These are phyloP conservation scores for Drosophila suboccidentalis DNA, from an alignment of 2,888 invertebrate species.

Conservation along the genomic window DNA sequence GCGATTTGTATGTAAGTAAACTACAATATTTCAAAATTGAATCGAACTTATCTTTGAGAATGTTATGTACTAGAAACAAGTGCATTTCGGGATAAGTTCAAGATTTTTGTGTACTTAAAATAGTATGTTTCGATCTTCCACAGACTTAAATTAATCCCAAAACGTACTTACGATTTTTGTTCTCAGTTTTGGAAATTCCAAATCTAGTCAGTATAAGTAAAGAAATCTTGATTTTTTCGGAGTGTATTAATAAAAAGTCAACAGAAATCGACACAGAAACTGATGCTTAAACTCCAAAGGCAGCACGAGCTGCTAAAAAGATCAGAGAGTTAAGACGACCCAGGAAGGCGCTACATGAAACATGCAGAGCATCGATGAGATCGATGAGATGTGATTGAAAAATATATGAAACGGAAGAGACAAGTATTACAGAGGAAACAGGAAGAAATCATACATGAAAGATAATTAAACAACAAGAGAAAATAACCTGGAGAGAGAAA, in stretches of 20 bases:
- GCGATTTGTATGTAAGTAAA: no score
- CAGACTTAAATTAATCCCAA: no score
- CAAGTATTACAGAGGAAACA: slow-evolving; percentile 9
- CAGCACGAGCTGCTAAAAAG: slow-evolving; percentile 50
- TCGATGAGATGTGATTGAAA: slow-evolving; percentile 9
- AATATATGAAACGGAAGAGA: slow-evolving; percentile 8
- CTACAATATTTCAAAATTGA: no score
- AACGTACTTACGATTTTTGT: no score
- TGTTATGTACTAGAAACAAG: no score
- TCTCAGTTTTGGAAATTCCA: no score
- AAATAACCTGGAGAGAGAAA: background rate
- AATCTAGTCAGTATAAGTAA: no score
- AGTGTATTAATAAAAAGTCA: slow-evolving; percentile 20
- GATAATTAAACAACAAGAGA: background rate
- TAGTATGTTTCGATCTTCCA: no score
- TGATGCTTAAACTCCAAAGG: slow-evolving; percentile 32
- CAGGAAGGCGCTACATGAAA: slow-evolving; percentile 55
- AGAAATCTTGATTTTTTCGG: no score
- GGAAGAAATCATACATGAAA: slow-evolving; percentile 24
- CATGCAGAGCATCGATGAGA: slow-evolving; percentile 4
- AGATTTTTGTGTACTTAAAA: no score
- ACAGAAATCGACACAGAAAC: slow-evolving; percentile 40
- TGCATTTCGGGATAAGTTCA: background rate
- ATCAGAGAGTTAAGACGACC: slow-evolving; percentile 60
- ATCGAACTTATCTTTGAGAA: no score